phyloP scores from a whole-genome alignment of 2,113 vertebrate genomes.

The Antechinus flavipes region DNA sequence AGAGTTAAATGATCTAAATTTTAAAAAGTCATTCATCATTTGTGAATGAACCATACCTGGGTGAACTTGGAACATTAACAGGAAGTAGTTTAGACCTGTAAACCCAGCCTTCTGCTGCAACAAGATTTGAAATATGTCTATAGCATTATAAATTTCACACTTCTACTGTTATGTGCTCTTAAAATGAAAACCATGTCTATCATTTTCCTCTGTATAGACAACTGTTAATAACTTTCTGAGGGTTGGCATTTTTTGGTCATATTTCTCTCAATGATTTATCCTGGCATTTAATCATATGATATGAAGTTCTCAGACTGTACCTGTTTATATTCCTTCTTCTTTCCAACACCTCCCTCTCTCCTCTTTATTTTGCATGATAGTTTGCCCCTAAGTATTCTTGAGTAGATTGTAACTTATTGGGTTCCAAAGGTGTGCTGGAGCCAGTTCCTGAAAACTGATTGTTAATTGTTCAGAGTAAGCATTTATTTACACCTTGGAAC shows the following conservation, averaged over 20 bases:
- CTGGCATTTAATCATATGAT: neutral
- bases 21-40: neutral
- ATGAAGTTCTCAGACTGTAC: neutral
- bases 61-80: neutral
- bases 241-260: neutral
- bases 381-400: neutral
- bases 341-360: neutral
- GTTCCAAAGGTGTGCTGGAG: neutral
- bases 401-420: neutral
- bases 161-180: neutral
- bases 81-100: neutral
- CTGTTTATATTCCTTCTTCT: neutral
- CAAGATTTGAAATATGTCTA: neutral
- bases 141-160: neutral
- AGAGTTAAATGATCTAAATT: neutral
- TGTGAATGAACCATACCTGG: neutral
- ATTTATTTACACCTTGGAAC: neutral
- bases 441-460: neutral
- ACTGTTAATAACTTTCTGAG: neutral
- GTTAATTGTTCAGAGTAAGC: neutral
- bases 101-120: neutral
- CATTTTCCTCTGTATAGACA: neutral
- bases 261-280: neutral
- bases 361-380: neutral
- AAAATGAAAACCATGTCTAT: neutral